These are phyloP conservation scores for Drosophila acutilabella DNA, from an alignment of 2,888 invertebrate species.

Conservation along the genomic window DNA sequence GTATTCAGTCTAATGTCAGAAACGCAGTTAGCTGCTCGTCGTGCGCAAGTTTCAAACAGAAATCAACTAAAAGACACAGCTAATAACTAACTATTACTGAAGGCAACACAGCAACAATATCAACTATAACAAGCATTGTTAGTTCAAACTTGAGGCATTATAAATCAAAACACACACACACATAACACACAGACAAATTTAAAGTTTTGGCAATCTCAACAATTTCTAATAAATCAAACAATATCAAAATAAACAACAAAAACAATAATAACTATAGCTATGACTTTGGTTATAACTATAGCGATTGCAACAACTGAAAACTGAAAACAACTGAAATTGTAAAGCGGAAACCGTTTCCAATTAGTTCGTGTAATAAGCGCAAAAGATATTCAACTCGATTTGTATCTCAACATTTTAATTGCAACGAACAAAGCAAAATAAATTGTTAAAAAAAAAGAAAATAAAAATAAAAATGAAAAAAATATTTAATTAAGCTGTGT, in stretches of 20 bases:
- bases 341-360: slow-evolving; percentile 56
- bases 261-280: slow-evolving; percentile 17
- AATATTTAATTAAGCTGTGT: slow-evolving; percentile 57
- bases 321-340: slow-evolving; percentile 28
- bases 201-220: slow-evolving; percentile 26
- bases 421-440: slow-evolving; percentile 49
- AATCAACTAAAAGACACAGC: slow-evolving; percentile 42
- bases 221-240: slow-evolving; percentile 49
- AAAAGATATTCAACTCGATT: slow-evolving; percentile 43
- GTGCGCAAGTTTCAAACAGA: slow-evolving; percentile 79
- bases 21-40: slow-evolving; percentile 84
- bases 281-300: slow-evolving; percentile 2
- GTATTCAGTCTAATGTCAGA: slow-evolving; percentile 84
- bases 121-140: slow-evolving; percentile 46
- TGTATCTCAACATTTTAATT: slow-evolving; percentile 61
- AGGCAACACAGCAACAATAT: slow-evolving; percentile 38
- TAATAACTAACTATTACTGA: slow-evolving; percentile 55
- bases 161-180: slow-evolving; percentile 55
- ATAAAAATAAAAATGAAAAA: slow-evolving; percentile 3
- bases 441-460: slow-evolving; percentile 58
- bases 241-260: slow-evolving; percentile 21
- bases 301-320: slow-evolving; percentile 24
- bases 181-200: slow-evolving; percentile 9
- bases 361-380: slow-evolving; percentile 58
- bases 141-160: slow-evolving; percentile 55